Evolutionary conservation across 2,888 invertebrate species (phyloP).

Genomic region (Helleia helle): DNA sequence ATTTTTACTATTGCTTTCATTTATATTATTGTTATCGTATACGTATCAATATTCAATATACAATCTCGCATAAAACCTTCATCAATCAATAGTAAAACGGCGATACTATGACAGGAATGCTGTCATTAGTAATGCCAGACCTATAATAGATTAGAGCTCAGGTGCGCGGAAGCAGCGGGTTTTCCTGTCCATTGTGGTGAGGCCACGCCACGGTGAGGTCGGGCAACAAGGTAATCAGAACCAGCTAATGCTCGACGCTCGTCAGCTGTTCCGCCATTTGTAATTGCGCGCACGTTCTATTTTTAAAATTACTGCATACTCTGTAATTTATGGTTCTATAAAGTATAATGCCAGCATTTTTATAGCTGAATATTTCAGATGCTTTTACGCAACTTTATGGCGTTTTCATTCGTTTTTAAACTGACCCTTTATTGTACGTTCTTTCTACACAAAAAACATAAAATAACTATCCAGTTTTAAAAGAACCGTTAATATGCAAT

Average conservation of each 20-base stretch:
- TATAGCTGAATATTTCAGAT: too few relatives aligned
- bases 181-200: slow-evolving; percentile 26
- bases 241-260: slow-evolving; percentile 13
- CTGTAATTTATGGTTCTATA: slow-evolving; percentile 1
- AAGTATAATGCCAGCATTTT: too few relatives aligned
- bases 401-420: too few relatives aligned
- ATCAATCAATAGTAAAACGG: not conserved
- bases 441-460: too few relatives aligned
- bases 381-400: too few relatives aligned
- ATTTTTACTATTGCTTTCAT: too few relatives aligned
- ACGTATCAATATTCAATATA: too few relatives aligned
- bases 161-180: slow-evolving; percentile 29
- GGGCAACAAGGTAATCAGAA: slow-evolving; percentile 19
- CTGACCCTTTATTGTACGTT: too few relatives aligned
- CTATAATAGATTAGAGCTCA: slow-evolving; percentile 12
- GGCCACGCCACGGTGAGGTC: slow-evolving; percentile 26
- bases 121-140: not conserved
- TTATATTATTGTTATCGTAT: too few relatives aligned
- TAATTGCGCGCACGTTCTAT: slow-evolving; percentile 17
- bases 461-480: too few relatives aligned
- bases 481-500: too few relatives aligned
- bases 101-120: not conserved
- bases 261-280: slow-evolving; percentile 14
- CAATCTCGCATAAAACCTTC: not conserved
- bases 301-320: slow-evolving; percentile 10